These are phyloP conservation scores for Pogonomyrmex californicus DNA, from an alignment of 1,140 invertebrate genomes.

Conservation along the genomic window DNA sequence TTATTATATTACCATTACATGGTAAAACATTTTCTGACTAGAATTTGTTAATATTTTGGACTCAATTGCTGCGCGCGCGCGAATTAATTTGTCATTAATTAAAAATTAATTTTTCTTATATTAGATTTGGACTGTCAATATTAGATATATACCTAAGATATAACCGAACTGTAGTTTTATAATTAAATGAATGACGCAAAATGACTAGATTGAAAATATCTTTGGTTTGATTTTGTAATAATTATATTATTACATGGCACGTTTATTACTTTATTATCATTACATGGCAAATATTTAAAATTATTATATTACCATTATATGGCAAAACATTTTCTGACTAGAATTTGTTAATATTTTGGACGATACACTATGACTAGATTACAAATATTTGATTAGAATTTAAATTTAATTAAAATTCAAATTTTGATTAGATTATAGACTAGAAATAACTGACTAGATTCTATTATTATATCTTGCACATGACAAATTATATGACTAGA, in stretches of 20 bases:
- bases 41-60: no score
- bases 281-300: neutral
- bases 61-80: neutral
- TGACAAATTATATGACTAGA: conserved; percentile 12
- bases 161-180: neutral
- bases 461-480: conserved; percentile 4
- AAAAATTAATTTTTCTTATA: conserved; percentile 15
- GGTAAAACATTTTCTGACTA: no score
- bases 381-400: conserved; percentile 22
- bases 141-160: neutral
- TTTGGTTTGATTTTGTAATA: neutral
- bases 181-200: neutral
- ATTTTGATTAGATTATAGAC: neutral
- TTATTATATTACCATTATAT: no score
- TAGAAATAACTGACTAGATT: conserved; percentile 5
- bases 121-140: neutral
- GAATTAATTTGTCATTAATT: no score
- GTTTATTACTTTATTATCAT: neutral
- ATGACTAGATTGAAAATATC: neutral
- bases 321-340: neutral
- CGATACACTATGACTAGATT: neutral
- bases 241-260: neutral
- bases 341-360: conserved; percentile 30
- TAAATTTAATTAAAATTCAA: neutral
- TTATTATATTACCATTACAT: no score